A percentile compares a stretch with the other conserved stretches of the same genome.
phyloP scores from a whole-genome alignment of 1,140 invertebrate genomes.

The Drosophila hydei region DNA sequence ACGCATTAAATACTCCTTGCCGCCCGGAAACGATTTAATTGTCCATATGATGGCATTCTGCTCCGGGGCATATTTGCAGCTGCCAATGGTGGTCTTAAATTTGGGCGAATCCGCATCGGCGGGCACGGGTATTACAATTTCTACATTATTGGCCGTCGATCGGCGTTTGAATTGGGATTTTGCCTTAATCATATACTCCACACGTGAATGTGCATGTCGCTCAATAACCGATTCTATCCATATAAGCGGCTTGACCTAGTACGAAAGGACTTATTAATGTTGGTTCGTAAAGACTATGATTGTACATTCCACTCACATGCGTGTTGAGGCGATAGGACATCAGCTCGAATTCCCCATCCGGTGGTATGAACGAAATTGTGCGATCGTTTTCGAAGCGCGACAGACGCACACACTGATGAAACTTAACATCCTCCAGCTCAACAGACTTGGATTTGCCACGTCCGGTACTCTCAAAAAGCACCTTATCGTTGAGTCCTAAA shows the following conservation, averaged over 20 bases:
- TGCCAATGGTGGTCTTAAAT: slow-evolving; percentile 99
- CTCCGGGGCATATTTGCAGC: slow-evolving; percentile 98
- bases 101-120: slow-evolving; percentile 99
- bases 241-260: slow-evolving; percentile 96
- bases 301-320: slow-evolving; percentile 88
- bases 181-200: slow-evolving; percentile 99
- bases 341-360: slow-evolving; percentile 99
- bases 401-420: slow-evolving; percentile 99
- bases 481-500: slow-evolving; percentile 99
- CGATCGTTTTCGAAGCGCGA: slow-evolving; percentile 99
- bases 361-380: slow-evolving; percentile 99
- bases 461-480: slow-evolving; percentile 98
- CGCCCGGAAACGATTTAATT: slow-evolving; percentile 99
- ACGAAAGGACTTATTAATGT: slow-evolving; percentile 13
- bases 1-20: slow-evolving; percentile 99
- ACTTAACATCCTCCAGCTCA: slow-evolving; percentile 99
- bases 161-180: slow-evolving; percentile 99
- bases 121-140: slow-evolving; percentile 99
- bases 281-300: background rate
- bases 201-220: slow-evolving; percentile 98
- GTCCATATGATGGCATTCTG: slow-evolving; percentile 99
- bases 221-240: slow-evolving; percentile 99
- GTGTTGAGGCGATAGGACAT: slow-evolving; percentile 99
- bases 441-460: slow-evolving; percentile 99
- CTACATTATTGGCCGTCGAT: slow-evolving; percentile 99